Conservation (phyloP, 2,113 vertebrate genomes). For the Erythrolamprus reginae region DNA sequence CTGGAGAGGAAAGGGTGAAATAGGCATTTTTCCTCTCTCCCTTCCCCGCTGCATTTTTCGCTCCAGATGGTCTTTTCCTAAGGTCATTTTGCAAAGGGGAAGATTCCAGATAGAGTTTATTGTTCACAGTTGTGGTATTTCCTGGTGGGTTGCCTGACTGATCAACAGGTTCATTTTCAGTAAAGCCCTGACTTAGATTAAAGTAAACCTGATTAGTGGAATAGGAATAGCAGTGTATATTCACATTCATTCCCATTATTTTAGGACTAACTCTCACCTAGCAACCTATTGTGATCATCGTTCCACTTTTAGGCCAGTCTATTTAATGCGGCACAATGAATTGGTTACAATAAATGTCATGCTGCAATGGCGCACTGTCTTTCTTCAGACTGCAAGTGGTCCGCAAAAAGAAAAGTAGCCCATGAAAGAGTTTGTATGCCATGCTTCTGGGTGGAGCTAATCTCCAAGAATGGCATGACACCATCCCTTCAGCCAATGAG, state of each 20-base stretch:
- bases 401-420: background rate
- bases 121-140: background rate
- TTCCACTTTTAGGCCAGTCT: background rate
- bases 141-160: background rate
- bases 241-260: background rate
- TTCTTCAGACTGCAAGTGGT: background rate
- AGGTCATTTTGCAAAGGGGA: background rate
- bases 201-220: background rate
- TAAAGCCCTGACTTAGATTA: slow-evolving; percentile 20
- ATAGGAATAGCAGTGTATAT: background rate
- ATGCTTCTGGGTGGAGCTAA: background rate
- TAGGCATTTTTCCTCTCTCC: background rate
- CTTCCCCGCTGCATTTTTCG: background rate
- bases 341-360: background rate
- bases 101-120: background rate
- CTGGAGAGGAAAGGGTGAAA: background rate
- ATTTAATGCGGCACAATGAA: background rate
- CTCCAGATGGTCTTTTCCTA: background rate
- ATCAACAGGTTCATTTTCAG: background rate
- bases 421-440: background rate
- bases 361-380: background rate
- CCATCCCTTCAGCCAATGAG: too few species aligned
- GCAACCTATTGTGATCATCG: background rate
- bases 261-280: rapidly evolving
- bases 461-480: too few species aligned